Percentiles rank a stretch among this genome's conserved stretches.
Conservation (phyloP, 2,113 vertebrate genomes). For the Melanocharis versteri region DNA sequence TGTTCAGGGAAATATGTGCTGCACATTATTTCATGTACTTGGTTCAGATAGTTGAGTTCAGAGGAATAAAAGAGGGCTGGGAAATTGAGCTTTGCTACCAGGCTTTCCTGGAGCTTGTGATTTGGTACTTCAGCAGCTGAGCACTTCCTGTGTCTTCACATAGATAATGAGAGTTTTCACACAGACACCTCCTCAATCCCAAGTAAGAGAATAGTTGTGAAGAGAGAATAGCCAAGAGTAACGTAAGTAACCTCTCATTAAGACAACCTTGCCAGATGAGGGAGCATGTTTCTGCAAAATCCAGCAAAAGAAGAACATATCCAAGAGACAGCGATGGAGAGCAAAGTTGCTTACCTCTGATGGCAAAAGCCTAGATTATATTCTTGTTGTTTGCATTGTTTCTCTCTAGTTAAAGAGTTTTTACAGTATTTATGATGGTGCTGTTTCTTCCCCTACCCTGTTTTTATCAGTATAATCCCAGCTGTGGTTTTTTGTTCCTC, state of each 20-base stretch:
- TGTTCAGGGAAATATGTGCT: background rate
- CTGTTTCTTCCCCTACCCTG: background rate
- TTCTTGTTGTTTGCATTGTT: background rate
- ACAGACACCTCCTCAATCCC: background rate
- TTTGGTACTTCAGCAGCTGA: background rate
- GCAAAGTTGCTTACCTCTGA: background rate
- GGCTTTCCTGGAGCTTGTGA: background rate
- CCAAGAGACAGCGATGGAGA: background rate
- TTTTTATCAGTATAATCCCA: background rate
- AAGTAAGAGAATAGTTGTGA: background rate
- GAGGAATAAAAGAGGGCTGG: background rate
- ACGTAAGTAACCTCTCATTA: background rate
- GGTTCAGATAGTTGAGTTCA: background rate
- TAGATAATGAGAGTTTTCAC: background rate
- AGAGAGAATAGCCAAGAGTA: background rate
- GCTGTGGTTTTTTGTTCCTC: background rate
- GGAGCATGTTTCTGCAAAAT: background rate
- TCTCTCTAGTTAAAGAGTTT: background rate
- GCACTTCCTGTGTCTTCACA: rapidly evolving
- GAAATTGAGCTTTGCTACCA: background rate
- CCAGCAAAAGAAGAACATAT: background rate
- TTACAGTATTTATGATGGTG: background rate
- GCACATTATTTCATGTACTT: background rate
- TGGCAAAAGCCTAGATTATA: background rate
- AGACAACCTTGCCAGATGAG: background rate